phyloP scores from a whole-genome alignment of 2,797 vertebrate genomes.

The Brachymystax lenok region DNA sequence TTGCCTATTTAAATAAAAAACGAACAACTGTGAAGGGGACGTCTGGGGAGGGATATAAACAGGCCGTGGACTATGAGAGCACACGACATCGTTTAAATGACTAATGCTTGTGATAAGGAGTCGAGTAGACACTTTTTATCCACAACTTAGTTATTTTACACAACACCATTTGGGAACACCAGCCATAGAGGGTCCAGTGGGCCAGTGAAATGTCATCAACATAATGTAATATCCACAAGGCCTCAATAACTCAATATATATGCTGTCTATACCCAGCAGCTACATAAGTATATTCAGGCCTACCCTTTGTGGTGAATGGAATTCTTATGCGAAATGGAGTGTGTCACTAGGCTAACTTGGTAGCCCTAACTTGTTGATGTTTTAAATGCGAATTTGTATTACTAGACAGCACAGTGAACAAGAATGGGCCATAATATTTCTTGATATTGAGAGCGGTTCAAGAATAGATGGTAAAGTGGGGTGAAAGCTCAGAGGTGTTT shows the following conservation, averaged over 20 bases:
- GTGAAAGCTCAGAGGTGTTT: not conserved
- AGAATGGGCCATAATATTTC: not conserved
- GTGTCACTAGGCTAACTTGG: not conserved
- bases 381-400: not conserved
- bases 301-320: not conserved
- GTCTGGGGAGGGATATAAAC: not conserved
- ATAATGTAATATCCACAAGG: too few relatives aligned
- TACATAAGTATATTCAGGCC: not conserved
- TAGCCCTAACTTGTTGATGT: not conserved
- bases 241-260: too few relatives aligned
- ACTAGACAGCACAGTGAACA: not conserved
- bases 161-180: not conserved
- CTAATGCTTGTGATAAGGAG: not conserved
- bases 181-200: not conserved
- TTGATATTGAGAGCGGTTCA: not conserved
- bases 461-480: not conserved
- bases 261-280: too few relatives aligned
- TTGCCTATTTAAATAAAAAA: too few relatives aligned
- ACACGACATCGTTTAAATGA: slow-evolving; percentile 1
- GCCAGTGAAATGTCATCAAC: not conserved
- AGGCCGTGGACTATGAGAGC: not conserved
- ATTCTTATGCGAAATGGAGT: not conserved
- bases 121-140: not conserved
- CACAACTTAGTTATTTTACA: not conserved
- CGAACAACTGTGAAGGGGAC: not conserved